Percentiles rank a stretch among this genome's conserved stretches.
Conservation (phyloP, 2,113 vertebrate genomes). For the Zonotrichia leucophrys region DNA sequence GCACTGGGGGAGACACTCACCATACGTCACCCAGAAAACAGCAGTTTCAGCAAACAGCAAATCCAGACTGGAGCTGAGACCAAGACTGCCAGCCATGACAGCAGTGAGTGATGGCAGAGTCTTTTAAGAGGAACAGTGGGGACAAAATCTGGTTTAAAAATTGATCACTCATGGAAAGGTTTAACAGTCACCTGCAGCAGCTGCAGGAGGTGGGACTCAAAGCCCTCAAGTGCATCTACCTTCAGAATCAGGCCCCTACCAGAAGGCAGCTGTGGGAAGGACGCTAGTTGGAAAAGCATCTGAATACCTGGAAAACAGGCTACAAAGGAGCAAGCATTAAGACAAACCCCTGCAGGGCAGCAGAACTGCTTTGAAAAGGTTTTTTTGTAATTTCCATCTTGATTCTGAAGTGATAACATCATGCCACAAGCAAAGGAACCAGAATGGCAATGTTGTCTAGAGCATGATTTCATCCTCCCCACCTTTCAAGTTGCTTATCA, state of each 20-base stretch:
- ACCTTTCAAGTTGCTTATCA: background rate
- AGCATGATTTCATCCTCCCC: slow-evolving; percentile 30
- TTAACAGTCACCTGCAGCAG: background rate
- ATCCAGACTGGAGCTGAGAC: background rate
- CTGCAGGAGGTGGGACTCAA: background rate
- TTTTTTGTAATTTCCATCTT: slow-evolving; percentile 27
- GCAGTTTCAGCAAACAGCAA: background rate
- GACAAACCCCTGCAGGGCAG: background rate
- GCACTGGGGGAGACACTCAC: background rate
- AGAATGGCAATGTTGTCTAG: background rate
- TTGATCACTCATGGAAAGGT: background rate
- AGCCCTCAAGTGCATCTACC: background rate
- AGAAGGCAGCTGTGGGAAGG: background rate
- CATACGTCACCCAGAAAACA: background rate
- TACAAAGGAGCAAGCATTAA: slow-evolving; percentile 24
- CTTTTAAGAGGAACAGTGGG: background rate
- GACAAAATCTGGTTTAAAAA: background rate
- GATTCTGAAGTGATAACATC: slow-evolving; percentile 25
- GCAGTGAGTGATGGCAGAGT: background rate
- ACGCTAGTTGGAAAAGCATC: background rate
- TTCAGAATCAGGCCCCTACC: background rate
- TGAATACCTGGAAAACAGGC: slow-evolving; percentile 7
- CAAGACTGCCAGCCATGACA: background rate
- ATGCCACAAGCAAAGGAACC: slow-evolving; percentile 37
- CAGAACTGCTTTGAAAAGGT: slow-evolving; percentile 6